Conservation (phyloP, 2,797 vertebrate genomes). For the Zenarchopterus dispar region DNA sequence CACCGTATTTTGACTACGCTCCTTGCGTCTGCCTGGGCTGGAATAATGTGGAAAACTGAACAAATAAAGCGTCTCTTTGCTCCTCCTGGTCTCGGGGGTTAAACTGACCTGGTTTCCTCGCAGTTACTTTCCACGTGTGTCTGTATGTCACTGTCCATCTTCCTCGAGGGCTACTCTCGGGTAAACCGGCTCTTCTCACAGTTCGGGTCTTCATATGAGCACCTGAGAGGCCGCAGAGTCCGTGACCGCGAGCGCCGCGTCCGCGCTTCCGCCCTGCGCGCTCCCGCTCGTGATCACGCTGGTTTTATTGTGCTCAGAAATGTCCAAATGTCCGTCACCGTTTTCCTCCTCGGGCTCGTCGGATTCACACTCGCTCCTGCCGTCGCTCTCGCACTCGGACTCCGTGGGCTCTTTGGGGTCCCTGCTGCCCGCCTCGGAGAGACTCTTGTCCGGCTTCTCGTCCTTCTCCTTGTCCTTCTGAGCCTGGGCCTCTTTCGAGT, state of each 20-base stretch:
- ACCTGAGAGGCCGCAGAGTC: conserved; percentile 69
- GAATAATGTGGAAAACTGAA: conserved; percentile 8
- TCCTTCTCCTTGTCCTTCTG: conserved; percentile 96
- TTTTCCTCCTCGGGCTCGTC: conserved; percentile 87
- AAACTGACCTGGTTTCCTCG: conserved; percentile 23
- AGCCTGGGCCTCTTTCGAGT: conserved; percentile 97
- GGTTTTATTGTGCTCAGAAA: conserved; percentile 81
- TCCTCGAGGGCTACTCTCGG: conserved; percentile 19
- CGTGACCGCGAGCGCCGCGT: conserved; percentile 47
- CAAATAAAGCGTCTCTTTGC: conserved; percentile 9
- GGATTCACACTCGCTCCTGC: conserved; percentile 89
- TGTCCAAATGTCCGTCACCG: conserved; percentile 73
- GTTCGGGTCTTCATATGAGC: conserved; percentile 66
- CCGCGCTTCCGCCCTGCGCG: conserved; percentile 57
- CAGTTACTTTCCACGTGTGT: conserved; percentile 15
- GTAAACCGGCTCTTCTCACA: conserved; percentile 4
- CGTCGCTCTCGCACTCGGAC: conserved; percentile 91
- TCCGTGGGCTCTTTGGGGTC: conserved; percentile 84
- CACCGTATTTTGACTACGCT: not conserved
- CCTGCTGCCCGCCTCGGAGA: conserved; percentile 56
- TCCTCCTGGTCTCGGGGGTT: conserved; percentile 35
- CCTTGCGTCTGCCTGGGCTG: not conserved
- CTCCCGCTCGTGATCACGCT: conserved; percentile 85
- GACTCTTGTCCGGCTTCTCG: conserved; percentile 78
- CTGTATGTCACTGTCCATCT: conserved; percentile 33